These are phyloP conservation scores for Magallana ariakensis DNA, from an alignment of 1,140 invertebrate species.

Conservation along the genomic window DNA sequence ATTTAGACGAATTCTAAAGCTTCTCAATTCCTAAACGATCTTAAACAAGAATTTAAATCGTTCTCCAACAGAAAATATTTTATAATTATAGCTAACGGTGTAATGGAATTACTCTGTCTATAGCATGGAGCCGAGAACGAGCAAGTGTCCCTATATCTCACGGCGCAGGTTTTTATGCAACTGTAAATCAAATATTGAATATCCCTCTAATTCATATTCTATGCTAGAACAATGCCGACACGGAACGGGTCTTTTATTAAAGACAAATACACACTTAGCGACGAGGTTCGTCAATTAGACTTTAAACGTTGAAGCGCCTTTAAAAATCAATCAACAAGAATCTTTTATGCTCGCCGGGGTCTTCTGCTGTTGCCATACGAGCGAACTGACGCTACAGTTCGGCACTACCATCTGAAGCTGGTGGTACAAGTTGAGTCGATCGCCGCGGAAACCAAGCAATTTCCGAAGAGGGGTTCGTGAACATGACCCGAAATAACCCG, in stretches of 20 bases:
- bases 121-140: neutral
- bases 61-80: neutral
- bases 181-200: neutral
- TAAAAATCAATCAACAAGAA: constrained; percentile 23
- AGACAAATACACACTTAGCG: constrained; percentile 36
- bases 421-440: neutral
- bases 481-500: constrained; percentile 16
- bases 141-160: neutral
- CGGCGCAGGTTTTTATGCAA: neutral
- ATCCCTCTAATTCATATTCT: neutral
- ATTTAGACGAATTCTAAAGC: constrained; percentile 34
- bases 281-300: constrained; percentile 29
- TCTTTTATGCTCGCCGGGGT: constrained; percentile 5
- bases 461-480: neutral
- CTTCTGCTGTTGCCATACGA: neutral
- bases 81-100: constrained; percentile 12
- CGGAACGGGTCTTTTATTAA: constrained; percentile 2
- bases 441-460: neutral
- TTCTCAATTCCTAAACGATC: neutral
- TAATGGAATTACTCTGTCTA: neutral
- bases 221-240: neutral
- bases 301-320: constrained; percentile 27
- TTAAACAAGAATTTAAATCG: constrained; percentile 11
- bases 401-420: neutral
- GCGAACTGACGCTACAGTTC: neutral